Base-by-base conservation (phyloP, 2,113 vertebrate genomes). In the Bettongia penicillata region DNA sequence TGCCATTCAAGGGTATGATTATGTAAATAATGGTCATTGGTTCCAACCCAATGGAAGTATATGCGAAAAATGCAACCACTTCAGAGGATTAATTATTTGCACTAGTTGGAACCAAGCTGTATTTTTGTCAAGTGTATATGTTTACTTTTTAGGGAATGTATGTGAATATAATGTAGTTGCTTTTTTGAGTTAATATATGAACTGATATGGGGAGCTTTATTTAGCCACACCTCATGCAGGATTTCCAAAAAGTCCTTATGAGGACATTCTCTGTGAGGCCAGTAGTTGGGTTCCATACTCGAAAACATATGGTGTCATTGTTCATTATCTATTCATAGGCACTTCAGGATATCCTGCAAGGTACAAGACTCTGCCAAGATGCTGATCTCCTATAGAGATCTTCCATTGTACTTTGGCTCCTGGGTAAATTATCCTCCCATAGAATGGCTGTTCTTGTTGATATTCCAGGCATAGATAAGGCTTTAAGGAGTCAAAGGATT, bases 311-410 rank as follows among this genome's bases (percentile, higher is more conserved):
- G 12, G 23, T 50, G n/a, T 91, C 94, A 92, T 23, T 51, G 53
- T 93, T 93, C 53, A 52, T 91, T 89, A 94, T 93, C 31, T 91
- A 91, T 89, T 90, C 53, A 89, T n/a, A 90, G 51, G 91, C 91
- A 94, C 68, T 90, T 49, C 53, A 49, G 23, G 49, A 43, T 94
- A 95, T 97, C 93, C 90, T 94, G 47, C 24, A 93, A 77, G 28
- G 91, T 92, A 91, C 37, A 94, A 91, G 95, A 94, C 92, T 94
- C 94, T 91, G 43, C 25, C 53, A 52, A 95, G 51, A 31, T 9
- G 7, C 47, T 55, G 5, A 91, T 94, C 90, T 93, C 3, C 31
- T 92, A 51, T 49, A 84, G 92, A 94, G 57, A 31, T 90, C 37
- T 48, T 93, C 61, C 94, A 0, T 84, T 89, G n/a, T 26, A 91